Conservation (phyloP, 2,797 vertebrate genomes). For the Phoebastria nigripes region DNA sequence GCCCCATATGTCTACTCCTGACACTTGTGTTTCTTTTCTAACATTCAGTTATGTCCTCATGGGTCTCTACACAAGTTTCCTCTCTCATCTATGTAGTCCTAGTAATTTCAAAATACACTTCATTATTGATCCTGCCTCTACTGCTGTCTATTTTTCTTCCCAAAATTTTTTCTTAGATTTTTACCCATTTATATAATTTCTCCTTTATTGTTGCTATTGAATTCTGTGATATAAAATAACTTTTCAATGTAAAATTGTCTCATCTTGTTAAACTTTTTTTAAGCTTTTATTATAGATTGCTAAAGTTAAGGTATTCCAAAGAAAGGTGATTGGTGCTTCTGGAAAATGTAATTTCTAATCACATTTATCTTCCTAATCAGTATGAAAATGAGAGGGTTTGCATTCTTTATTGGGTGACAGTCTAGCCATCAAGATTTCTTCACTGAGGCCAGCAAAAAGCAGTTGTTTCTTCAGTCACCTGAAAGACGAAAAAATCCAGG, state of each 20-base stretch:
- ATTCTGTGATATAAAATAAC: background rate
- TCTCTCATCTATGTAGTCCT: background rate
- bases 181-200: background rate
- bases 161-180: background rate
- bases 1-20: rapidly evolving
- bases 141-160: background rate
- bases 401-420: background rate
- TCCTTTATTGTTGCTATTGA: background rate
- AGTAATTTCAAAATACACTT: background rate
- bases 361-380: background rate
- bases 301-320: background rate
- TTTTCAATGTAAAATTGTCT: background rate
- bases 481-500: background rate
- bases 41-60: background rate
- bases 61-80: background rate
- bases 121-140: background rate
- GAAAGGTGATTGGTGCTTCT: background rate
- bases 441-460: background rate
- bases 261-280: background rate
- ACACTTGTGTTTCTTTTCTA: background rate
- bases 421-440: background rate
- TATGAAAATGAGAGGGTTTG: background rate
- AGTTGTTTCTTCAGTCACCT: background rate
- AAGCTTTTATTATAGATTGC: background rate
- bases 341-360: background rate